Evolutionary conservation across 1,140 invertebrate species (phyloP), one percentile per base, ranked within the genome.

Genomic region (Cheumatopsyche charites): DNA sequence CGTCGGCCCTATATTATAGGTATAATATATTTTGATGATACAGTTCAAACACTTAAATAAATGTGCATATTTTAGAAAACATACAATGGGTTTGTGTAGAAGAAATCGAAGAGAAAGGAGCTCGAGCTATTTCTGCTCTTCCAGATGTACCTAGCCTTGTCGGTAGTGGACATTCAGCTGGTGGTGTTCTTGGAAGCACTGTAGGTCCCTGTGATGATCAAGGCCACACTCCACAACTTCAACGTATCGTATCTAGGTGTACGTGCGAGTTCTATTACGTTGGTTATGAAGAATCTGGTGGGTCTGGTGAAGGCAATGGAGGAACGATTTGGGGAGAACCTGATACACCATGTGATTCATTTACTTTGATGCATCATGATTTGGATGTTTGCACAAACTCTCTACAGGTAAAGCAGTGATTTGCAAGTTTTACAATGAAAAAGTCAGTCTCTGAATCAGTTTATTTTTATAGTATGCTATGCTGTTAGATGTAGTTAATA

Each of bases 191-290:
- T 1, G 95, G 93, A 70, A 90, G 95, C 81, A 96, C 94, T 0
- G 95, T 97, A 1, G 95, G 95, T 6, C 93, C 92, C 52, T 80
- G 81, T 58, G 78, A 78, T 19, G 82, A 82, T 65, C 72, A 69
- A n/a, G 65, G 71, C 67, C 77, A 81, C 26, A 78, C 80, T 47
- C 77, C 84, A 61, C 85, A 83, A 79, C 83, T 98, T 3, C 97
- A 99, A 85, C 86, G 97, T 55, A 98, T 99, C 73, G 96, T 98
- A 12, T 98, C 96, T 0, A 86, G 97, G 5, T 99, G 98, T 84
- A 94, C 93, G 79, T 99, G 97, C 82, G 96, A 99, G 83, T 97
- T 99, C 82, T 98, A 96, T 81, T 99, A 98, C 81, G 96, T 95
- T 36, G 93, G 93, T 67, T 98, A 98, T 79, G 89, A 92, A 79